phyloP scores from a whole-genome alignment of 2,113 vertebrate genomes.

The Galemys pyrenaicus region DNA sequence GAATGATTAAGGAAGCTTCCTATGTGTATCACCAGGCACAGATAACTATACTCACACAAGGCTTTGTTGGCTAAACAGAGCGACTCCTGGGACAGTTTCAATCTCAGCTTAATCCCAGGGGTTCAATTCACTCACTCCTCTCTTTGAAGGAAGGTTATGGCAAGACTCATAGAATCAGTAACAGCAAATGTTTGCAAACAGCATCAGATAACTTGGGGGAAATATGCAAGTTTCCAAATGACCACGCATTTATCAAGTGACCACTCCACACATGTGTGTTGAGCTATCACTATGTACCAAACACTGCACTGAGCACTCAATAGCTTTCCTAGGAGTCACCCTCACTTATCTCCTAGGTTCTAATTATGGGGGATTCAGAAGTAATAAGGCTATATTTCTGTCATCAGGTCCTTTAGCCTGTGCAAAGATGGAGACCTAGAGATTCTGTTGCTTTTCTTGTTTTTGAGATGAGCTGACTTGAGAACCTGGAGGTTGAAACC shows the following conservation, averaged over 20 bases:
- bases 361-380: too few species aligned
- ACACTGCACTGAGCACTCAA: not conserved
- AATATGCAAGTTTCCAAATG: not conserved
- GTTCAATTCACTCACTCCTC: not conserved
- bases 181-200: not conserved
- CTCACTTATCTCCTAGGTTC: too few species aligned
- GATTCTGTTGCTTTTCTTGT: not conserved
- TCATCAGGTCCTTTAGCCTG: not conserved
- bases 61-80: not conserved
- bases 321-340: not conserved
- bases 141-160: constrained; percentile 5
- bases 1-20: not conserved
- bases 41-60: not conserved
- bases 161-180: not conserved
- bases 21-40: not conserved
- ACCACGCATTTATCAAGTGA: not conserved
- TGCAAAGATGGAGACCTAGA: not conserved
- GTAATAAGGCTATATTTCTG: constrained; percentile 42
- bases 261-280: not conserved
- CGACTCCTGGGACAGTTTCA: not conserved
- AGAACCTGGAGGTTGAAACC: not conserved
- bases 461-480: not conserved
- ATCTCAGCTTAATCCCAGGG: not conserved
- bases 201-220: not conserved
- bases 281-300: not conserved